Evolutionary conservation across 2,113 vertebrate species (phyloP).

Genomic region (Phyllostomus discolor): DNA sequence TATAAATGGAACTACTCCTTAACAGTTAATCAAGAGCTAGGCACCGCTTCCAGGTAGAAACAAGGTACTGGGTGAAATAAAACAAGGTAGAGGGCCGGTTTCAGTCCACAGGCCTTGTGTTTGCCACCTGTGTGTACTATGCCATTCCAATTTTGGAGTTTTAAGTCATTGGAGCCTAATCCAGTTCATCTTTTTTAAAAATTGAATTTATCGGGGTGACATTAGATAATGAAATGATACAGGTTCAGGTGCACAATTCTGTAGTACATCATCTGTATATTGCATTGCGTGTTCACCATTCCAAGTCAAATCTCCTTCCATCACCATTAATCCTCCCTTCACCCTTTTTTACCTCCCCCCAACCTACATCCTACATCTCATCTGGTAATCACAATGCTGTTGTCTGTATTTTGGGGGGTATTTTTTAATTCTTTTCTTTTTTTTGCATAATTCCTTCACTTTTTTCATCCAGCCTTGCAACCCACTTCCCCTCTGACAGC

Average conservation of each 20-base stretch:
- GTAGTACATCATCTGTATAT: not conserved
- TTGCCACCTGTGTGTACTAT: not conserved
- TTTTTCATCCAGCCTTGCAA: not conserved
- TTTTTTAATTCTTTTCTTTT: not conserved
- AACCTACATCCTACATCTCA: not conserved
- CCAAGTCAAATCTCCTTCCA: not conserved
- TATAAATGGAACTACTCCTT: too few species aligned
- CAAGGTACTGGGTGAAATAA: too few species aligned
- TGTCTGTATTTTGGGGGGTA: not conserved
- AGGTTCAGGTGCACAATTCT: not conserved
- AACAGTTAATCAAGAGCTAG: too few species aligned
- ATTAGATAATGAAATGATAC: not conserved
- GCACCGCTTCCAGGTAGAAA: too few species aligned
- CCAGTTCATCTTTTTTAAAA: not conserved
- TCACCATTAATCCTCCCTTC: not conserved
- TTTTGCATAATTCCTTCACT: not conserved
- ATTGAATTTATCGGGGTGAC: not conserved
- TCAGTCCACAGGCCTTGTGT: too few species aligned
- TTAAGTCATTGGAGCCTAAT: not conserved
- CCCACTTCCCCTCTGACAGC: not conserved
- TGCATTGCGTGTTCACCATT: not conserved
- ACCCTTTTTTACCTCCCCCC: not conserved
- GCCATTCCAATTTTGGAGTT: not conserved
- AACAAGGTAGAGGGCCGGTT: too few species aligned
- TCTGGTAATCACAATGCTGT: not conserved